Evolutionary conservation across 2,797 vertebrate species (phyloP).

Genomic region (Varecia variegata): DNA sequence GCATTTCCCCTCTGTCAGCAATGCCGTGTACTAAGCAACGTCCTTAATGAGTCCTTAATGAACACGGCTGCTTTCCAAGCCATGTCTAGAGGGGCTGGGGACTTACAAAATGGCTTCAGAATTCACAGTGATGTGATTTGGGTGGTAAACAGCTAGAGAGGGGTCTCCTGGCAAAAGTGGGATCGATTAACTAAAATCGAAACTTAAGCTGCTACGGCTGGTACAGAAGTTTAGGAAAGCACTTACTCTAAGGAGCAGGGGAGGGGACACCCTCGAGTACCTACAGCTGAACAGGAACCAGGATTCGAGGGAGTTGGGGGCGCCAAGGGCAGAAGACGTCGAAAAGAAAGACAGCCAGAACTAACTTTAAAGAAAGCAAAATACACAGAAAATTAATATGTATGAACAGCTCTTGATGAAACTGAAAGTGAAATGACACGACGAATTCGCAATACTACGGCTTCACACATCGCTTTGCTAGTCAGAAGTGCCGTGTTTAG

Average conservation of each 20-base stretch:
- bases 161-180: conserved; percentile 23
- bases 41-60: neutral
- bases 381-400: neutral
- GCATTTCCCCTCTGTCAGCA: neutral
- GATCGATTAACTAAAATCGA: neutral
- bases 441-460: neutral
- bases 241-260: neutral
- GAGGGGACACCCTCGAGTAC: neutral
- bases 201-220: neutral
- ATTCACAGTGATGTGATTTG: neutral
- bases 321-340: neutral
- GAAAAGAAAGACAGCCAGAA: neutral
- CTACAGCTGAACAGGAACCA: too few relatives aligned
- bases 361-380: neutral
- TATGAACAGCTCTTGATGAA: neutral
- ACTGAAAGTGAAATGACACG: neutral
- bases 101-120: neutral
- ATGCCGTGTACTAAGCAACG: neutral
- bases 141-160: neutral
- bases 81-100: neutral
- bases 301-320: neutral
- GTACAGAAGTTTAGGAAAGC: neutral
- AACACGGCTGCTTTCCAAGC: neutral
- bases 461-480: neutral
- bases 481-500: neutral